phyloP scores from a whole-genome alignment of 2,888 invertebrate genomes.

The Cheilosia variabilis region DNA sequence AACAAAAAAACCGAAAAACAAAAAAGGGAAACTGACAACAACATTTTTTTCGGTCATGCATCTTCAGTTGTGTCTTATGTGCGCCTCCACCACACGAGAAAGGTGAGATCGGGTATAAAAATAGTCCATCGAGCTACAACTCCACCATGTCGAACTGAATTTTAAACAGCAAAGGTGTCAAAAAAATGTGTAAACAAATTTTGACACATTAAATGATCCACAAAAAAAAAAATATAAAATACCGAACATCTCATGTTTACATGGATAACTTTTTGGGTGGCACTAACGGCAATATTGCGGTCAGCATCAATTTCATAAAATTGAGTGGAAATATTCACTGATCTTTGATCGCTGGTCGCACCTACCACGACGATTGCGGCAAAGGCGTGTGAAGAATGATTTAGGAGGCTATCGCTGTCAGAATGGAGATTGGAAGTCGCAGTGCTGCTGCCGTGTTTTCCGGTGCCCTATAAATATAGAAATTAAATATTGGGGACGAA shows the following conservation, averaged over 20 bases:
- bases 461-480: not conserved
- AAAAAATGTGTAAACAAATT: slow-evolving; percentile 34
- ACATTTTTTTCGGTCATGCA: slow-evolving; percentile 23
- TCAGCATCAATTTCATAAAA: slow-evolving; percentile 42
- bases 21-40: slow-evolving; percentile 4
- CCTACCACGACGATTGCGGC: slow-evolving; percentile 1
- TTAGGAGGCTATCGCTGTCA: not conserved
- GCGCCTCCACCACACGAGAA: slow-evolving; percentile 17
- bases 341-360: not conserved
- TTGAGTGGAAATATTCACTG: slow-evolving; percentile 33
- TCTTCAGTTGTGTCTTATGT: not conserved
- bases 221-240: not conserved
- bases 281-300: slow-evolving; percentile 23
- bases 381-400: slow-evolving; percentile 4
- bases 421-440: not conserved
- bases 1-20: too few relatives aligned
- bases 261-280: slow-evolving; percentile 30
- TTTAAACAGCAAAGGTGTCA: slow-evolving; percentile 35
- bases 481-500: not conserved
- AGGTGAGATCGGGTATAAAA: slow-evolving; percentile 42
- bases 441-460: not conserved
- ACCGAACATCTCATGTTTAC: slow-evolving; percentile 3
- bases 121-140: slow-evolving; percentile 20
- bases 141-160: not conserved
- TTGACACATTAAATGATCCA: slow-evolving; percentile 21